Evolutionary conservation across 2,797 vertebrate genomes (phyloP), one percentile per base, ranked within the genome.

Genomic region (Rhynchonycteris naso): DNA sequence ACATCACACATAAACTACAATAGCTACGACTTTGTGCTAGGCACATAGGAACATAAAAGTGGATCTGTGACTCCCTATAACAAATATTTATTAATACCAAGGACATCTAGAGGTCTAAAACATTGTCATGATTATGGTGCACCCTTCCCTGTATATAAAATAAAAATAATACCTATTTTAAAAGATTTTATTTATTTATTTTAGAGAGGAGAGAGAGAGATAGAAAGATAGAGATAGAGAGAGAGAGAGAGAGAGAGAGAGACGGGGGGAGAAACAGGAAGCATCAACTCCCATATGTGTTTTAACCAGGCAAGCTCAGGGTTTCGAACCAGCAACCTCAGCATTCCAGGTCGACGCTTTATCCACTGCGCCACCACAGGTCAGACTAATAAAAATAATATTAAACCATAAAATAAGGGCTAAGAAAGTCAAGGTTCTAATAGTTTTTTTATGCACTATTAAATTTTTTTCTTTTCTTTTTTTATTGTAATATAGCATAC

Each of bases 401-500:
- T 66, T 81, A 91, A 90, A 65, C 7, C 56, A 52, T 90, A 79
- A 86, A 96, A 82, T 52, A 83, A 58, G 26, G 24, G 30, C 43
- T 90, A 69, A 90, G 30, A 88, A 92, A 74, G 35, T 65, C 12
- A 83, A 71, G 6, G 19, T 65, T 91, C 66, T 95, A 33, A 69
- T 79, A 24, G 18, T 61, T 85, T 82, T 47, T 52, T 22, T 65
- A 38, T 21, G 38, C 8, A 78, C n/a, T 82, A 28, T 88, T 90
- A 72, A 71, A 74, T 52, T 65, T 58, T n/a, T 35, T 24, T 72
- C 52, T 78, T 83, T 95, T 54, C 14, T 80, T 76, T 78, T 58
- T 58, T 75, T 33, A 72, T 33, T 69, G 18, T 78, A 24, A 10
- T 63, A 33, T 85, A 86, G 52, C 14, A 82, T 66, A 74, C 11